phyloP scores from a whole-genome alignment of 2,113 vertebrate genomes.

The Lasiurus borealis region DNA sequence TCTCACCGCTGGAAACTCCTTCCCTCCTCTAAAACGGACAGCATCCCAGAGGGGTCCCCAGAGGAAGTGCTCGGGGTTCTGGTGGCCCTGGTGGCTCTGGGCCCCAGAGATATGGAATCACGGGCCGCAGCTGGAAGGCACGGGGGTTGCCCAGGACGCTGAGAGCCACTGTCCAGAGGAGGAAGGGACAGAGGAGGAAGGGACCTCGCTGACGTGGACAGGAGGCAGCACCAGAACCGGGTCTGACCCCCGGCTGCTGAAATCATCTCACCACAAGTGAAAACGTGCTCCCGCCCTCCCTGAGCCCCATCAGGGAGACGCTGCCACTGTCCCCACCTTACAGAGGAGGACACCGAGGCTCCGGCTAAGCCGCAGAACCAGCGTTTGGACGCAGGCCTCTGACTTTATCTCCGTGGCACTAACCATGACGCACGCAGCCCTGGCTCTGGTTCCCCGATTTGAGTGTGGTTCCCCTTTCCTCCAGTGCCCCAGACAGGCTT shows the following conservation, averaged over 20 bases:
- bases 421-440: background rate
- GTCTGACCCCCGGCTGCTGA: rapidly evolving
- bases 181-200: background rate
- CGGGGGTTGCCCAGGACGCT: background rate
- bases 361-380: background rate
- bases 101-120: background rate
- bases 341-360: background rate
- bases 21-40: background rate
- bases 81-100: background rate
- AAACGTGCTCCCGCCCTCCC: no score
- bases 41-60: background rate
- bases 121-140: background rate
- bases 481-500: background rate
- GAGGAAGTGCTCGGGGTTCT: background rate
- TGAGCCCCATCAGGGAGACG: rapidly evolving
- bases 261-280: background rate
- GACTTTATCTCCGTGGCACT: background rate
- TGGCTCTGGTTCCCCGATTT: background rate
- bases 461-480: background rate
- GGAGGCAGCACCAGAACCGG: no score
- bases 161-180: background rate
- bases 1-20: background rate
- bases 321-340: background rate
- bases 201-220: background rate
- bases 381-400: background rate